Evolutionary conservation across 2,797 vertebrate genomes (phyloP).

Genomic region (Sebastes hubbsi): DNA sequence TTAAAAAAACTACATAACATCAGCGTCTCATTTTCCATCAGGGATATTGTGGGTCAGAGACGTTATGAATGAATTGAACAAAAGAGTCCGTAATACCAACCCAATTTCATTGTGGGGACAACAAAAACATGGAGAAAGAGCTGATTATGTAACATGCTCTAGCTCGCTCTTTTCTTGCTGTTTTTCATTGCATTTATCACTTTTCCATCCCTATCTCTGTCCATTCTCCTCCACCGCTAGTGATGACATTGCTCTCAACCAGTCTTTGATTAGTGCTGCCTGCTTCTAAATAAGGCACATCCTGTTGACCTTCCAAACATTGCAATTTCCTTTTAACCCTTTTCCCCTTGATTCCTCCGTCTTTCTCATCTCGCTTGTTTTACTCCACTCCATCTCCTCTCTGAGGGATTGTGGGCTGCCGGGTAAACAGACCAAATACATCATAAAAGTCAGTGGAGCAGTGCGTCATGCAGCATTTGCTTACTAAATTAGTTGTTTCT

Average conservation of each 20-base stretch:
- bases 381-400: slow-evolving; percentile 12
- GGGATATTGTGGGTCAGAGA: background rate
- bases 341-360: slow-evolving; percentile 10
- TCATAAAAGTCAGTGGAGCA: slow-evolving; percentile 49
- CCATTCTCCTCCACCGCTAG: slow-evolving; percentile 18
- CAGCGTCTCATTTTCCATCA: background rate
- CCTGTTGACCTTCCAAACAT: slow-evolving; percentile 72
- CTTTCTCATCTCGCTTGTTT: slow-evolving; percentile 23
- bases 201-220: slow-evolving; percentile 47
- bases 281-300: slow-evolving; percentile 78
- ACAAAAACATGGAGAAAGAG: slow-evolving; percentile 4
- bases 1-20: background rate
- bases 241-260: slow-evolving; percentile 53
- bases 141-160: slow-evolving; percentile 30
- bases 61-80: background rate
- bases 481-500: slow-evolving; percentile 51
- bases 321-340: slow-evolving; percentile 67
- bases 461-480: slow-evolving; percentile 54
- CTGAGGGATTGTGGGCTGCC: slow-evolving; percentile 38
- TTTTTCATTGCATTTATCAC: slow-evolving; percentile 16
- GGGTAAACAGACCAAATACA: slow-evolving; percentile 52
- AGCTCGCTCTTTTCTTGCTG: background rate
- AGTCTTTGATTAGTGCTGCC: slow-evolving; percentile 61
- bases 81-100: background rate
- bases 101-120: background rate